Base-by-base conservation (phyloP, 1,140 invertebrate species). In the Drosophila dunni region DNA sequence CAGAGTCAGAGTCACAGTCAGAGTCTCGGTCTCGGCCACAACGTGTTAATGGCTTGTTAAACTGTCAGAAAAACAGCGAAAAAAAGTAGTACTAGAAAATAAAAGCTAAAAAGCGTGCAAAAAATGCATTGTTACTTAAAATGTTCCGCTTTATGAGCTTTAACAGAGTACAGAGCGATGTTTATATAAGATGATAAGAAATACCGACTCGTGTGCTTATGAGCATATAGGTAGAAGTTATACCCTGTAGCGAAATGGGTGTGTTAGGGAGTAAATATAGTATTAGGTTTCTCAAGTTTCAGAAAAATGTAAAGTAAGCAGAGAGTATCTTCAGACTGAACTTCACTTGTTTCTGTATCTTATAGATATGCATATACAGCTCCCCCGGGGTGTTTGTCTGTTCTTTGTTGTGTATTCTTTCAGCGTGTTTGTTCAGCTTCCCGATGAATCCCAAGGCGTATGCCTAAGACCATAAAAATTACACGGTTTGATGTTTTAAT, bases 11-110 rank as follows among this genome's bases (percentile, higher is more conserved):
- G 24, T 29, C 24, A 29, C 4, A 29, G 24, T 29, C 15, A 57
- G 40, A 53, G 54, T 66, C 75, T 42, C 10, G 34, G 56, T 74
- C 53, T 57, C 36, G 63, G 36, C 48, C n/a, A 58, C 68, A 64
- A 84, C 77, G 81, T 80, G 73, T 85, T 80, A 74, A 80, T 81
- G 65, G 61, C 81, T 80, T 70, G 81, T 78, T 83, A 79, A 79
- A 71, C 60, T 60, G 63, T 24, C 50, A 45, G 44, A 54, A 76
- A 66, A 60, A 42, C 40, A 68, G 36, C 50, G 15, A 62, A 63
- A 33, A 38, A 40, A 48, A 46, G 10, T 15, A 24, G 45, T 48
- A 64, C 8, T 15, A 24, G 45, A 54, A 64, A 64, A 70, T n/a
- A 70, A 70, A 74, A 64, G 50, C 48, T 17, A 53, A 75, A 65